Evolutionary conservation across 1,140 invertebrate species (phyloP).

Genomic region (Drosophila gunungcola): DNA sequence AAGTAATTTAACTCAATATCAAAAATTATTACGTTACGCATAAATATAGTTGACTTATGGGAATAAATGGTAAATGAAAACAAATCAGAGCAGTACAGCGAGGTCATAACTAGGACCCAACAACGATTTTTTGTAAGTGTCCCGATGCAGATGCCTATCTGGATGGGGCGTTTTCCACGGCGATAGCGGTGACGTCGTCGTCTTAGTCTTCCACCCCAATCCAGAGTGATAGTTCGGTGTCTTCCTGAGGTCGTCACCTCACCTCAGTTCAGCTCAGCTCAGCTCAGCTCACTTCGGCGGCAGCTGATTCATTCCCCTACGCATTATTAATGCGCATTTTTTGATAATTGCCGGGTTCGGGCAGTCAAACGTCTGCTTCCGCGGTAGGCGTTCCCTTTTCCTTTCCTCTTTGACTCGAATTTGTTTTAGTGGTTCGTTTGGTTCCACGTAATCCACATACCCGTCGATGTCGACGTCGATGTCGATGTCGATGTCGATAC

Average conservation of each 20-base stretch:
- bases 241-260: slow-evolving; percentile 30
- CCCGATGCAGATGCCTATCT: slow-evolving; percentile 64
- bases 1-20: too few relatives aligned
- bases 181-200: slow-evolving; percentile 22
- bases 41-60: too few relatives aligned
- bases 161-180: slow-evolving; percentile 63
- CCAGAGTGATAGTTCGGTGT: slow-evolving; percentile 31
- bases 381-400: slow-evolving; percentile 74
- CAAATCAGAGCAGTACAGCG: not conserved
- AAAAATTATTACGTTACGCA: too few relatives aligned
- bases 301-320: slow-evolving; percentile 80
- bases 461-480: not conserved
- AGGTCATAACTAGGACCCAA: not conserved
- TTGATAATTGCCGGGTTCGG: slow-evolving; percentile 80
- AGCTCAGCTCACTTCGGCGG: slow-evolving; percentile 31
- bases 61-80: not conserved
- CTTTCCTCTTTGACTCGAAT: slow-evolving; percentile 68
- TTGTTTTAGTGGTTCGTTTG: slow-evolving; percentile 66
- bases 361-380: slow-evolving; percentile 76
- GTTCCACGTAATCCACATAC: slow-evolving; percentile 13
- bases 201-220: slow-evolving; percentile 32
- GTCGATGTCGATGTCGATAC: not conserved
- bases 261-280: slow-evolving; percentile 8
- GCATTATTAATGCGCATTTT: slow-evolving; percentile 83
- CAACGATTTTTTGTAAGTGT: slow-evolving; percentile 10